These are phyloP conservation scores for Frankliniella fusca DNA, from an alignment of 2,888 invertebrate genomes.

Conservation along the genomic window DNA sequence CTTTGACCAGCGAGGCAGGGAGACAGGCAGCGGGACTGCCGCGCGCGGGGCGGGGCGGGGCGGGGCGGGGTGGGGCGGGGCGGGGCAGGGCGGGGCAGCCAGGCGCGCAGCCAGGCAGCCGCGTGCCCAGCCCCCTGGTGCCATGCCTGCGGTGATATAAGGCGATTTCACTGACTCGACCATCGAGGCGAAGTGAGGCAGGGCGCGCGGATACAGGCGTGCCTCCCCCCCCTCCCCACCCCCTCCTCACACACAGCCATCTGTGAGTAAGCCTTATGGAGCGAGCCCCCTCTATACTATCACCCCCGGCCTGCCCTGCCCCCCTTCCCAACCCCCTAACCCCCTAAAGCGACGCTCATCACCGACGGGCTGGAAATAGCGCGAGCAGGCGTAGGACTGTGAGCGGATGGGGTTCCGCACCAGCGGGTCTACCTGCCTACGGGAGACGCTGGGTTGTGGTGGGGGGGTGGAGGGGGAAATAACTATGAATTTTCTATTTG, in stretches of 20 bases:
- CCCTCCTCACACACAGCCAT: constrained; percentile 16
- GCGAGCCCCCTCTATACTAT: neutral
- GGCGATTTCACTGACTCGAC: neutral
- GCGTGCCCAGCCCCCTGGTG: neutral
- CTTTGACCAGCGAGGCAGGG: constrained; percentile 6
- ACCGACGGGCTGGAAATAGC: neutral
- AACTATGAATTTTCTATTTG: too few relatives aligned
- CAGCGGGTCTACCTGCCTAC: neutral
- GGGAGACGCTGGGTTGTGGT: too few relatives aligned
- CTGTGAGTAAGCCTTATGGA: constrained; percentile 8
- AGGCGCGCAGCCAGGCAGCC: neutral
- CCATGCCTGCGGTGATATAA: neutral
- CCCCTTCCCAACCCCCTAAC: neutral
- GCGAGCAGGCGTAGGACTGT: neutral
- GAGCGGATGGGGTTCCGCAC: neutral
- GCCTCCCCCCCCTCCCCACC: too few relatives aligned
- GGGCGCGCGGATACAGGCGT: neutral
- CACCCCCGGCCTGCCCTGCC: neutral
- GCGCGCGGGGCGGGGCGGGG: too few relatives aligned
- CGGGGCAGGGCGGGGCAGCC: too few relatives aligned
- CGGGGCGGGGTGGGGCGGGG: too few relatives aligned
- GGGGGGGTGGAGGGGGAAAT: too few relatives aligned
- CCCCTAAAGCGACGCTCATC: too few relatives aligned
- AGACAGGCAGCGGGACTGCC: neutral
- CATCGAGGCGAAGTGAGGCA: neutral